These are phyloP conservation scores for Hydractinia symbiolongicarpus DNA, from an alignment of 30 jellyfish, hydroid and myxozoan genomes.

Conservation along the genomic window DNA sequence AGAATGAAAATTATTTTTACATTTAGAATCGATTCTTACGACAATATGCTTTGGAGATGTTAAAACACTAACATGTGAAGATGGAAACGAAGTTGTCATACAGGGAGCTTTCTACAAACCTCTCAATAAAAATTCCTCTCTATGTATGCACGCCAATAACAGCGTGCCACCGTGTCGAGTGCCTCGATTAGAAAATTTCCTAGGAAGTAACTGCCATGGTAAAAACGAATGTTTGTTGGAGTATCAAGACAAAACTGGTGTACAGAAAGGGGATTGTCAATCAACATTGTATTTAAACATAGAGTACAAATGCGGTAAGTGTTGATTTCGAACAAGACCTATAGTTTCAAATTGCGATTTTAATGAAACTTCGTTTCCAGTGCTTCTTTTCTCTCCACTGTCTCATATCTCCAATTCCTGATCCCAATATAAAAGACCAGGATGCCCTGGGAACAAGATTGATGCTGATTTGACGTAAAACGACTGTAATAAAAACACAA, in stretches of 20 bases:
- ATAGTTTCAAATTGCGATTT: neutral
- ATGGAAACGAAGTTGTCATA: neutral
- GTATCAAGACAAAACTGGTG: neutral
- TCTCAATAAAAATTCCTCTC: neutral
- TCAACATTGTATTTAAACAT: slow-evolving; percentile 15
- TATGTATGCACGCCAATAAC: slow-evolving; percentile 15
- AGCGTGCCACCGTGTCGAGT: neutral
- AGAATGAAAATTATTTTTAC: neutral
- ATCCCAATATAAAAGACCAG: too few relatives aligned
- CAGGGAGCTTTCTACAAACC: neutral
- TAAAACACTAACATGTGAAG: neutral
- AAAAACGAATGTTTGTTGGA: slow-evolving; percentile 12
- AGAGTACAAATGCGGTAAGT: slow-evolving; percentile 19
- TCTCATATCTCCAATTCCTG: neutral
- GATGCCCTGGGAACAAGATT: too few relatives aligned
- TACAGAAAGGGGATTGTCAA: slow-evolving; percentile 1
- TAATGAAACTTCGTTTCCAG: neutral
- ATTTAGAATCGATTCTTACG: neutral
- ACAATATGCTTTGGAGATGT: slow-evolving; percentile 16
- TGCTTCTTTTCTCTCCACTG: neutral
- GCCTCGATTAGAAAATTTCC: neutral
- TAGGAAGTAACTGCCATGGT: neutral
- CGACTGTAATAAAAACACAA: too few relatives aligned
- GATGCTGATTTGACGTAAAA: too few relatives aligned
- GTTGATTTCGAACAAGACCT: neutral